Percentiles rank a stretch among this genome's conserved stretches.
Conservation (phyloP, 2,113 vertebrate species). For the Stictonetta naevosa region DNA sequence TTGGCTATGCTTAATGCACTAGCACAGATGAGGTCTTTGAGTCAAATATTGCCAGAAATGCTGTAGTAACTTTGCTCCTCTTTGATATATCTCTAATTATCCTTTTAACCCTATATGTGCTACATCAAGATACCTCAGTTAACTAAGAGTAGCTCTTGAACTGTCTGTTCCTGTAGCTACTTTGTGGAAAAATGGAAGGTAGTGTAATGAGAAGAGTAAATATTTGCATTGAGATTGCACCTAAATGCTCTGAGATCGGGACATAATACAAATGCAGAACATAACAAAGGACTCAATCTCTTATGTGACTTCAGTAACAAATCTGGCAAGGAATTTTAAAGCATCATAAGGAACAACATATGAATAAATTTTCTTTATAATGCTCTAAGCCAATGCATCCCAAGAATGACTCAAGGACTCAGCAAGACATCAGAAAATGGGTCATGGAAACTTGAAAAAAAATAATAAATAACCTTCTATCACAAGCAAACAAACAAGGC, state of each 20-base stretch:
- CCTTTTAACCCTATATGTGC: background rate
- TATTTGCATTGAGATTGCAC: background rate
- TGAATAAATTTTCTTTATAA: background rate
- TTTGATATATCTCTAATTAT: background rate
- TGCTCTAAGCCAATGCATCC: background rate
- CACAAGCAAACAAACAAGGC: background rate
- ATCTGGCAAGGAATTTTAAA: background rate
- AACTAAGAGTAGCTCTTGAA: background rate
- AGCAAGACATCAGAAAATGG: background rate
- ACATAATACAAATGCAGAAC: background rate
- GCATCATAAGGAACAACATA: background rate
- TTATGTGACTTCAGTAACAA: background rate
- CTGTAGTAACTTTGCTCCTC: background rate
- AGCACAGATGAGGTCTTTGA: background rate
- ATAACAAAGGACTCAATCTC: background rate
- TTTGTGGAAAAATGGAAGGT: background rate
- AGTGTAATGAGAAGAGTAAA: background rate
- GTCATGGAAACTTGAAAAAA: background rate
- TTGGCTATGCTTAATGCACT: background rate
- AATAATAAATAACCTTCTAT: background rate
- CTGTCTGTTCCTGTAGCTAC: background rate
- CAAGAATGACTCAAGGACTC: background rate
- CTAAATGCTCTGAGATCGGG: background rate
- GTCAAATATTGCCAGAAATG: background rate
- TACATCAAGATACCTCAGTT: background rate